phyloP scores from a whole-genome alignment of 1,140 invertebrate genomes.

The Drusus annulatus region DNA sequence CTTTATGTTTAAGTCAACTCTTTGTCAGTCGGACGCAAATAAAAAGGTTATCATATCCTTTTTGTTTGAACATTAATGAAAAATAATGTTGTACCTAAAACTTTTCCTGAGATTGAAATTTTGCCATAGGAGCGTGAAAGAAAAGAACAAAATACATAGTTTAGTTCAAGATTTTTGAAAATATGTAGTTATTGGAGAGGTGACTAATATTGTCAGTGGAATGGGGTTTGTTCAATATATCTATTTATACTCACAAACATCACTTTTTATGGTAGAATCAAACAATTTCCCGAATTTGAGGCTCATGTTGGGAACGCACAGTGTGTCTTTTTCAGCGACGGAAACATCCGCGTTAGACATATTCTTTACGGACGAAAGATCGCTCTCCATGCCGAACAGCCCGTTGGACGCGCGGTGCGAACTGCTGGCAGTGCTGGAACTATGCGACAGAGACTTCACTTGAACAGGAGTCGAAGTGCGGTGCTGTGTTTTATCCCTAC shows the following conservation, averaged over 20 bases:
- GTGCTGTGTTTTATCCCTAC: slow-evolving; percentile 60
- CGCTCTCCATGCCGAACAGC: slow-evolving; percentile 70
- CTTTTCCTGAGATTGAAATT: no score
- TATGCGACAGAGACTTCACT: slow-evolving; percentile 67
- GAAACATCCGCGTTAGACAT: slow-evolving; percentile 67
- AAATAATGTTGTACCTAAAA: no score
- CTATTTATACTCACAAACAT: slow-evolving; percentile 10
- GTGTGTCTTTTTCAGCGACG: slow-evolving; percentile 66
- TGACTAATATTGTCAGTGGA: no score
- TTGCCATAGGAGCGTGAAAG: no score
- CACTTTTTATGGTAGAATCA: slow-evolving; percentile 56
- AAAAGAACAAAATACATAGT: no score
- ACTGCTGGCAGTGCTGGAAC: slow-evolving; percentile 65
- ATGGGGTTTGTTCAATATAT: not conserved
- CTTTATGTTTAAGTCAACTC: no score
- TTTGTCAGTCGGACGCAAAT: no score
- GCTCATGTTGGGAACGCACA: slow-evolving; percentile 69
- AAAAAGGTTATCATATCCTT: no score
- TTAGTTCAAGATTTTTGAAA: no score
- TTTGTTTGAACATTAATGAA: no score
- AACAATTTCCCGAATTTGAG: slow-evolving; percentile 64
- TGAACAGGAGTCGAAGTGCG: slow-evolving; percentile 72
- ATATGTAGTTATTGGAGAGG: no score
- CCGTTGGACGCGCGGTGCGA: slow-evolving; percentile 64
- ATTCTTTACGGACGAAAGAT: slow-evolving; percentile 71